phyloP scores from a whole-genome alignment of 1,140 invertebrate genomes.

The Tetragnatha versicolor region DNA sequence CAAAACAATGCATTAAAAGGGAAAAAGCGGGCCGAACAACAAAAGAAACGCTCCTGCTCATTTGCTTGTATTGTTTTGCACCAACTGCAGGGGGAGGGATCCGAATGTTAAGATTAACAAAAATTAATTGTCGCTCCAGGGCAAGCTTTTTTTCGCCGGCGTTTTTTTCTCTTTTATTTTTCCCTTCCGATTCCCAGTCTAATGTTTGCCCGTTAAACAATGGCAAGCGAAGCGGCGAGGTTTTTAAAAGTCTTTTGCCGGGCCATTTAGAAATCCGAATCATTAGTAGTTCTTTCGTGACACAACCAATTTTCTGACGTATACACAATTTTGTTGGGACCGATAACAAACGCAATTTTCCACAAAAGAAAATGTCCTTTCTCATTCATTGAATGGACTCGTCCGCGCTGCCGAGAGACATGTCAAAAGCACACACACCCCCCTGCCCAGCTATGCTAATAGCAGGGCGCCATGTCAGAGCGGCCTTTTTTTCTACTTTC shows the following conservation, averaged over 20 bases:
- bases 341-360: slow-evolving; percentile 56
- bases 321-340: slow-evolving; percentile 52
- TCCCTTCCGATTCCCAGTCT: slow-evolving; percentile 39
- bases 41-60: slow-evolving; percentile 45
- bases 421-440: slow-evolving; percentile 52
- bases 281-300: slow-evolving; percentile 56
- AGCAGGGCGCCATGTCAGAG: slow-evolving; percentile 47
- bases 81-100: slow-evolving; percentile 13
- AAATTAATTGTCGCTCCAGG: slow-evolving; percentile 55
- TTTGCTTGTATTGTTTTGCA: slow-evolving; percentile 45
- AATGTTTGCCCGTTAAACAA: slow-evolving; percentile 48
- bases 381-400: slow-evolving; percentile 54
- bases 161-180: slow-evolving; percentile 34
- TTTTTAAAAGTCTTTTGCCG: slow-evolving; percentile 54
- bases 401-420: slow-evolving; percentile 45
- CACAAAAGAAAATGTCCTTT: slow-evolving; percentile 55
- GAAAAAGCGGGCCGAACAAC: background rate
- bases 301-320: slow-evolving; percentile 54
- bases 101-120: slow-evolving; percentile 55
- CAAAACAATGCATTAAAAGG: slow-evolving; percentile 44
- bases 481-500: slow-evolving; percentile 27
- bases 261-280: slow-evolving; percentile 55
- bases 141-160: slow-evolving; percentile 33
- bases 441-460: slow-evolving; percentile 51
- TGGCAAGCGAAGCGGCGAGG: slow-evolving; percentile 27